A percentile compares a stretch with the other conserved stretches of the same genome.
Conservation (phyloP, 2,888 invertebrate genomes). For the Galeopsomyia nigrocyanea region DNA sequence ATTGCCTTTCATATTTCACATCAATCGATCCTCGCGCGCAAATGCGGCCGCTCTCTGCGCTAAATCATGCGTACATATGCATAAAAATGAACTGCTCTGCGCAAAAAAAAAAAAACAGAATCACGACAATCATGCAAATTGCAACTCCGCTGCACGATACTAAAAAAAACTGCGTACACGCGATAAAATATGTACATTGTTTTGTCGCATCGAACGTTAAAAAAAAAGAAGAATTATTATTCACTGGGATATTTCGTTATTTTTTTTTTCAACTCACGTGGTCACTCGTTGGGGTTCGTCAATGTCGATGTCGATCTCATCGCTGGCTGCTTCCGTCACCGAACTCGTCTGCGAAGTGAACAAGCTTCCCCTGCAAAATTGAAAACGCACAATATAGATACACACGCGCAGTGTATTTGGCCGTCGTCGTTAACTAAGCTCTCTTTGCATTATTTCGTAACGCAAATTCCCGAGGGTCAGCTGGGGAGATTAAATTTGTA, state of each 20-base stretch:
- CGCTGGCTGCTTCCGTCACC: slow-evolving; percentile 78
- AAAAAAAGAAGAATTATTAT: no score
- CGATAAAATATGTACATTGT: slow-evolving; percentile 15
- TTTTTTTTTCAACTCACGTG: slow-evolving; percentile 73
- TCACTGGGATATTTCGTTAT: no score
- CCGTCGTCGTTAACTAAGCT: not conserved
- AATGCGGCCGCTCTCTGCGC: no score
- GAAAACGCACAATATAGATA: slow-evolving; percentile 63
- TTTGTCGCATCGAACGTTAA: not conserved
- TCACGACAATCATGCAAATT: no score
- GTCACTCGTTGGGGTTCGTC: slow-evolving; percentile 77
- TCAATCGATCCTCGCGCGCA: not conserved
- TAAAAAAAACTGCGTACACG: not conserved
- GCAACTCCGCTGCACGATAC: no score
- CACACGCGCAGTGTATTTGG: slow-evolving; percentile 52
- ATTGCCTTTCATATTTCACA: not conserved
- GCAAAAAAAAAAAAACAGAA: not conserved
- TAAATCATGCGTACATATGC: slow-evolving; percentile 12
- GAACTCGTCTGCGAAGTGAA: slow-evolving; percentile 75
- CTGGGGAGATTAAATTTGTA: not conserved
- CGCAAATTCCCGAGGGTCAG: not conserved
- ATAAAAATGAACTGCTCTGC: not conserved
- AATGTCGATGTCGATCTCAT: slow-evolving; percentile 76
- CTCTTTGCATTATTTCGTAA: not conserved
- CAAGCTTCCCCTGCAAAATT: slow-evolving; percentile 64